These are phyloP conservation scores for Drosophila busckii DNA, from an alignment of 1,140 invertebrate genomes.

Conservation along the genomic window DNA sequence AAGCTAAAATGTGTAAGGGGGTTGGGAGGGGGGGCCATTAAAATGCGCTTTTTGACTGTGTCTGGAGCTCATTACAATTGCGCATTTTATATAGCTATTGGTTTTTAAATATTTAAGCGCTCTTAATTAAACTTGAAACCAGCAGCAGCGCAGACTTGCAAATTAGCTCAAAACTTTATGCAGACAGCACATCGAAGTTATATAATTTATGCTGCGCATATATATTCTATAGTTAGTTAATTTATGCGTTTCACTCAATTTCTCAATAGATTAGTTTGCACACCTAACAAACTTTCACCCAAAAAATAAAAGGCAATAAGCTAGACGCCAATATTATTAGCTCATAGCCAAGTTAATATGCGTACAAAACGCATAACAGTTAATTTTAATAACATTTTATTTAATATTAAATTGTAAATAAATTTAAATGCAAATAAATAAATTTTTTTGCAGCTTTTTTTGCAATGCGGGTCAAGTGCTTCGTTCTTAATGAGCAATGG, in stretches of 20 bases:
- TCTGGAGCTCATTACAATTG: slow-evolving; percentile 52
- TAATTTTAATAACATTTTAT: slow-evolving; percentile 13
- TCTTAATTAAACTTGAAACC: slow-evolving; percentile 55
- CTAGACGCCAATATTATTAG: slow-evolving; percentile 64
- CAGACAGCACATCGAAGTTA: background rate
- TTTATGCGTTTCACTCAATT: slow-evolving; percentile 35
- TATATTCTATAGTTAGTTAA: too few species aligned
- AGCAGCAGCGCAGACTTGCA: background rate
- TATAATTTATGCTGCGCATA: background rate
- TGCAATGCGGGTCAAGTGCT: slow-evolving; percentile 55
- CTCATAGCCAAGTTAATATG: slow-evolving; percentile 51
- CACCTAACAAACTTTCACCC: slow-evolving; percentile 52
- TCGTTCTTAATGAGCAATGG: too few species aligned
- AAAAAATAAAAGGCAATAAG: slow-evolving; percentile 17
- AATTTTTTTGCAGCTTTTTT: background rate
- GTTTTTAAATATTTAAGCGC: slow-evolving; percentile 63
- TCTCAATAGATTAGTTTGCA: slow-evolving; percentile 3
- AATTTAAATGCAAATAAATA: slow-evolving; percentile 12
- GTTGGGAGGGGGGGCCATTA: too few species aligned
- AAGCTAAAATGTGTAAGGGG: slow-evolving; percentile 73
- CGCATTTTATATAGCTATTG: slow-evolving; percentile 59
- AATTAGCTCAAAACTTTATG: slow-evolving; percentile 6
- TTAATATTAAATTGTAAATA: slow-evolving; percentile 27
- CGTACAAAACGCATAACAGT: slow-evolving; percentile 36
- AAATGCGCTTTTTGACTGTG: slow-evolving; percentile 41